phyloP scores from a whole-genome alignment of 1,140 invertebrate species.

The Steinernema khuongi region DNA sequence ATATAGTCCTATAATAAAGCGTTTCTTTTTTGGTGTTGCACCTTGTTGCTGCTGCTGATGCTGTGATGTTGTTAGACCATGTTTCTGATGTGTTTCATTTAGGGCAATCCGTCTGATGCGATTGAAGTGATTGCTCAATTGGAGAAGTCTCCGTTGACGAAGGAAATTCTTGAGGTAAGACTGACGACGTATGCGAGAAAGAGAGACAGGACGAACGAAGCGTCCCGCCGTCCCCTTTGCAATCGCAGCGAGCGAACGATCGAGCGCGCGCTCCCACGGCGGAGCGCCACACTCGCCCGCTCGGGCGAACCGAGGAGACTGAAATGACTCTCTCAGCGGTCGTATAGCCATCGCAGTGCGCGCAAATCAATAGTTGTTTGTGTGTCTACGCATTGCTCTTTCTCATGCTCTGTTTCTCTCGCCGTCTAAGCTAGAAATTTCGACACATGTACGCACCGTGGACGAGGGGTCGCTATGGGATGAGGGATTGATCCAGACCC shows the following conservation, averaged over 20 bases:
- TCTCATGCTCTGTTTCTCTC: background rate
- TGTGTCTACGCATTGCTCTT: background rate
- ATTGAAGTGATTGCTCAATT: slow-evolving; percentile 28
- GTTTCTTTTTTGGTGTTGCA: background rate
- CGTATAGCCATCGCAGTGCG: background rate
- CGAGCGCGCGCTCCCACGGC: background rate
- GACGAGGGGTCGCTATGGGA: too few species aligned
- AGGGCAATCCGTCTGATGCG: slow-evolving; percentile 22
- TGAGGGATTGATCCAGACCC: too few species aligned
- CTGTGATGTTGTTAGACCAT: slow-evolving; percentile 13
- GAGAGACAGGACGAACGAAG: background rate
- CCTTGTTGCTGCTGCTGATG: too few species aligned
- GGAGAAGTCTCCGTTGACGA: slow-evolving; percentile 23
- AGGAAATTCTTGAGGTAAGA: slow-evolving; percentile 41
- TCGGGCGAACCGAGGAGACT: background rate
- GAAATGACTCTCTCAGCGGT: slow-evolving; percentile 6
- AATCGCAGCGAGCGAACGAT: background rate
- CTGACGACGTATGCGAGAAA: background rate
- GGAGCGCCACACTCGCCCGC: slow-evolving; percentile 11
- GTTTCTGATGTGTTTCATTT: slow-evolving; percentile 16
- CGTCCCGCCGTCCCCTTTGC: background rate
- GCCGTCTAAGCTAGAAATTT: background rate
- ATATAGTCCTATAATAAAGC: background rate
- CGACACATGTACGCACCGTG: too few species aligned
- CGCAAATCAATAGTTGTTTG: background rate